Percentiles rank a stretch among this genome's conserved stretches.
These are phyloP conservation scores for Ptilonorhynchus violaceus DNA, from an alignment of 2,113 vertebrate genomes.

Conservation along the genomic window DNA sequence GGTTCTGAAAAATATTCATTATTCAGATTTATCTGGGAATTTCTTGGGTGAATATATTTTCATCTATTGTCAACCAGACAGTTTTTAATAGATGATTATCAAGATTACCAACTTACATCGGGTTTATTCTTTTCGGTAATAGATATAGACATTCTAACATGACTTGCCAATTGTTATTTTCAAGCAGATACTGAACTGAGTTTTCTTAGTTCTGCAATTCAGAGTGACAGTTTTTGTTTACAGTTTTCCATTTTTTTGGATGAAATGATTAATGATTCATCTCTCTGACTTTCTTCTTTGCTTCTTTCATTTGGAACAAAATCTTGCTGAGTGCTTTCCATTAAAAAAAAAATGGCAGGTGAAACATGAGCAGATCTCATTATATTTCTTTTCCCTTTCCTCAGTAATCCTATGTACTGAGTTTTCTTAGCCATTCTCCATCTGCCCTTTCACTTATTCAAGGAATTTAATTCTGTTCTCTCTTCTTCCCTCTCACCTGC, in stretches of 20 bases:
- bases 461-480: neutral
- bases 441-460: neutral
- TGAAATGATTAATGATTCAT: neutral
- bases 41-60: neutral
- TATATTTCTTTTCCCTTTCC: neutral
- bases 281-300: neutral
- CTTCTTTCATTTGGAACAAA: neutral
- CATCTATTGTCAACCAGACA: neutral
- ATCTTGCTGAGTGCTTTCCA: neutral
- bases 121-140: neutral
- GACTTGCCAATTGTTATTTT: neutral
- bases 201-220: neutral
- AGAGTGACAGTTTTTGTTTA: neutral
- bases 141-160: neutral
- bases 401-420: accelerated
- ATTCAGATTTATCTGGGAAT: neutral
- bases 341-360: neutral
- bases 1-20: neutral
- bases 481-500: neutral
- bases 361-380: neutral
- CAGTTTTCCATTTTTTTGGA: neutral
- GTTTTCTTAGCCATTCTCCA: neutral
- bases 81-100: neutral
- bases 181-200: neutral
- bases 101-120: neutral